These are phyloP conservation scores for Prionailurus bengalensis DNA, from an alignment of 2,113 vertebrate species.

Conservation along the genomic window DNA sequence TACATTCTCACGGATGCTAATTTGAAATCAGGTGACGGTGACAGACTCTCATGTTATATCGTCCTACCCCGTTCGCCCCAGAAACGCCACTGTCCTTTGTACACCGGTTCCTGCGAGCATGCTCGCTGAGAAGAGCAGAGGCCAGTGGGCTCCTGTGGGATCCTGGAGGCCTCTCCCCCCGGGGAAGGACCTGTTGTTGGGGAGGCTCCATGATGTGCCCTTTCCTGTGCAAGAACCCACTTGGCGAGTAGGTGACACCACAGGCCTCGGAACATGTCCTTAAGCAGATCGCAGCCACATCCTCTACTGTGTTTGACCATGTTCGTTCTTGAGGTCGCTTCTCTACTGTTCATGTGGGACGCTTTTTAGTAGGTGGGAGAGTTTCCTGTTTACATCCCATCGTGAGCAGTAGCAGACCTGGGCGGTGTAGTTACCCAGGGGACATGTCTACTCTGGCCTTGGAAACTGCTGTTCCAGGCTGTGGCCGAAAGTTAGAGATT, in stretches of 20 bases:
- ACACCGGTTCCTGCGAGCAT: neutral
- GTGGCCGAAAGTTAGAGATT: neutral
- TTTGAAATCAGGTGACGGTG: conserved; percentile 81
- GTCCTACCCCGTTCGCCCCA: rapidly evolving
- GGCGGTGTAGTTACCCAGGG: neutral
- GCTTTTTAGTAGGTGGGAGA: neutral
- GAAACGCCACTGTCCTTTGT: neutral
- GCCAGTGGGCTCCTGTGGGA: neutral
- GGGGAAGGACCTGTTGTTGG: neutral
- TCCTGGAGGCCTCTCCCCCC: neutral
- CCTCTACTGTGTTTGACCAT: neutral
- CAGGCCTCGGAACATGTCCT: neutral
- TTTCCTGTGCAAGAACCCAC: too few relatives aligned
- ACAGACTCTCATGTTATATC: neutral
- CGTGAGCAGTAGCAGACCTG: neutral
- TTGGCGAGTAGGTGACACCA: neutral
- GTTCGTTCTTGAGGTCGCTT: neutral
- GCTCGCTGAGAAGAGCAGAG: neutral
- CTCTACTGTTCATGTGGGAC: neutral
- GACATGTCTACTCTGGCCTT: neutral
- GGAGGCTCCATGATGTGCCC: neutral
- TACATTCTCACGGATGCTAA: conserved; percentile 64
- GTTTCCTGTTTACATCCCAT: neutral
- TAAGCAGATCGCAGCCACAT: neutral
- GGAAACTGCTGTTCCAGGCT: neutral